Percentiles rank a stretch among this genome's conserved stretches.
phyloP scores from a whole-genome alignment of 1,140 invertebrate species.

The Bombus consobrinus region DNA sequence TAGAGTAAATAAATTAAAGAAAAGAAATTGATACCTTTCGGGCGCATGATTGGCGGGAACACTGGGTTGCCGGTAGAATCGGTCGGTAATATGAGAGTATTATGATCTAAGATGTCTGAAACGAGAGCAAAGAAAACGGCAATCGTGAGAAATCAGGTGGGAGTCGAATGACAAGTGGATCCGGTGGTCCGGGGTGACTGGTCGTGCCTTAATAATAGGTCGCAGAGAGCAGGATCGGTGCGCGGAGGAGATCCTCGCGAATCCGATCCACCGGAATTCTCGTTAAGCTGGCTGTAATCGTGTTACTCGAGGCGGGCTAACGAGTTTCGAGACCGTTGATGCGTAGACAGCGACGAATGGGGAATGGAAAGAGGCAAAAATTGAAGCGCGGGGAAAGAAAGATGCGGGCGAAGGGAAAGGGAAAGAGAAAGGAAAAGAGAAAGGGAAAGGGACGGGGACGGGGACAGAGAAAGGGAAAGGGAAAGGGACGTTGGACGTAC shows the following conservation, averaged over 20 bases:
- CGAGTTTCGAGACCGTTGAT: conserved; percentile 63
- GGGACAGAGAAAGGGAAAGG: no score
- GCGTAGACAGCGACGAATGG: conserved; percentile 40
- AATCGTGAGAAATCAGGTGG: conserved; percentile 61
- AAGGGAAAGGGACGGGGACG: background rate
- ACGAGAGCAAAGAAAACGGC: conserved; percentile 82
- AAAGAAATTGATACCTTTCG: conserved; percentile 85
- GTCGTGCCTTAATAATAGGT: conserved; percentile 38
- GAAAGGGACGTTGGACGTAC: background rate
- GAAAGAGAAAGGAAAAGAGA: background rate
- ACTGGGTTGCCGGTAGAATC: conserved; percentile 89
- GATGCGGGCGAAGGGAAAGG: no score
- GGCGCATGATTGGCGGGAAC: conserved; percentile 88
- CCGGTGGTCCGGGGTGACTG: background rate
- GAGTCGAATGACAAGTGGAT: background rate
- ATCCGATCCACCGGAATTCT: conserved; percentile 57
- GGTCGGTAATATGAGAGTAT: conserved; percentile 90
- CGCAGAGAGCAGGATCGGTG: background rate
- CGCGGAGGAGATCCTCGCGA: conserved; percentile 45
- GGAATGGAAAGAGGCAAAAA: conserved; percentile 31
- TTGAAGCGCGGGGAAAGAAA: conserved; percentile 29
- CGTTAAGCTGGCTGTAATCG: conserved; percentile 60
- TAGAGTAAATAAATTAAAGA: conserved; percentile 6
- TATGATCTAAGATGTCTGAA: conserved; percentile 91
- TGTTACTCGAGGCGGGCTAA: conserved; percentile 61